Conservation (phyloP, 2,888 invertebrate species). For the Cactoblastis cactorum region DNA sequence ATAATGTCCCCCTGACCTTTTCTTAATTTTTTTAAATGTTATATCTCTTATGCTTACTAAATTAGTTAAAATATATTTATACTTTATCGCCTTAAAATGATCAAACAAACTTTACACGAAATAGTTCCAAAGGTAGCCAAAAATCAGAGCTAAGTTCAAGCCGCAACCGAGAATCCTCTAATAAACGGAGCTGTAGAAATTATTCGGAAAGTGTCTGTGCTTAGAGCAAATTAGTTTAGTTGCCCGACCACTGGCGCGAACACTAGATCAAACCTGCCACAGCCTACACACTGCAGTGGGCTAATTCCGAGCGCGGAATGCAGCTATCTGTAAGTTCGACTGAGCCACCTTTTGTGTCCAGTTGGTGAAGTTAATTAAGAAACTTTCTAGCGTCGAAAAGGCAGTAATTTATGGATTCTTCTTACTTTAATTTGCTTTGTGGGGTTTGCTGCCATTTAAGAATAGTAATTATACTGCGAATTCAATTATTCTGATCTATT, state of each 20-base stretch:
- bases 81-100: neutral
- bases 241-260: neutral
- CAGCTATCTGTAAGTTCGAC: neutral
- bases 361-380: neutral
- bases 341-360: neutral
- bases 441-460: no score
- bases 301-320: neutral
- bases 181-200: constrained; percentile 28
- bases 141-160: constrained; percentile 2
- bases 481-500: no score
- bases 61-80: neutral
- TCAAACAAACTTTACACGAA: neutral
- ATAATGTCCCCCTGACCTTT: no score
- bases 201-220: constrained; percentile 24
- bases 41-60: no score
- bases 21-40: no score
- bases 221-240: constrained; percentile 60
- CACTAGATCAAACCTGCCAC: constrained; percentile 1
- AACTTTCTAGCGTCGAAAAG: neutral
- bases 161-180: constrained; percentile 39
- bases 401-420: neutral
- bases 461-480: no score
- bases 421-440: neutral
- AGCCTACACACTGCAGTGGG: neutral
- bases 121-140: neutral